A percentile compares a stretch with the other conserved stretches of the same genome.
Conservation (phyloP, 2,113 vertebrate species). For the Podarcis raffonei region DNA sequence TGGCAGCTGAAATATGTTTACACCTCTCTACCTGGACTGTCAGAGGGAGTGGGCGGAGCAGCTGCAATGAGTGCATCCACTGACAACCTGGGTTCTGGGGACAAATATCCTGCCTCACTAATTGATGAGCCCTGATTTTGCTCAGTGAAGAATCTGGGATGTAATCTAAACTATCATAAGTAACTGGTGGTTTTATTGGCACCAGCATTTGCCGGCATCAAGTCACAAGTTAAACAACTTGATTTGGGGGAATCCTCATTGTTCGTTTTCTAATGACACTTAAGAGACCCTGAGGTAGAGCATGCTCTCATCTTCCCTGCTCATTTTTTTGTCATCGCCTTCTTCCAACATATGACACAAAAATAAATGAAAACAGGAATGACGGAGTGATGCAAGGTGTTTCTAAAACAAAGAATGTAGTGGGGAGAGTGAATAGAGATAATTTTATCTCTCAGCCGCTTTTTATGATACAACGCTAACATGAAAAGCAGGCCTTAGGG, state of each 20-base stretch:
- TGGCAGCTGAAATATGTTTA: background rate
- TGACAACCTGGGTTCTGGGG: background rate
- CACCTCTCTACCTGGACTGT: background rate
- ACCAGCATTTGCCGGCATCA: background rate
- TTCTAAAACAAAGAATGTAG: background rate
- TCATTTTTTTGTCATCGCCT: background rate
- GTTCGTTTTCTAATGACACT: background rate
- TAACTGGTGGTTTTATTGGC: background rate
- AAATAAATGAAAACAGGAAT: background rate
- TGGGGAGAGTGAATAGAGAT: background rate
- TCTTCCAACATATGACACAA: background rate
- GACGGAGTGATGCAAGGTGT: background rate
- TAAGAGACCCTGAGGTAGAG: background rate
- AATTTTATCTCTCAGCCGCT: background rate
- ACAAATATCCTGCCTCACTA: background rate
- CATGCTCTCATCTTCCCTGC: background rate
- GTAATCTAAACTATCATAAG: background rate
- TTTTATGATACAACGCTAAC: background rate
- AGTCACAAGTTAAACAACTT: background rate
- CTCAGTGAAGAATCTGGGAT: background rate
- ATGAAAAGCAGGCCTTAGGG: background rate
- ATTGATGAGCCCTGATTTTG: background rate
- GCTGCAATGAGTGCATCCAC: background rate
- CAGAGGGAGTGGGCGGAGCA: background rate
- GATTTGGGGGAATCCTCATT: background rate